These are phyloP conservation scores for Acipenser ruthenus DNA, from an alignment of 2,797 vertebrate species.

Conservation along the genomic window DNA sequence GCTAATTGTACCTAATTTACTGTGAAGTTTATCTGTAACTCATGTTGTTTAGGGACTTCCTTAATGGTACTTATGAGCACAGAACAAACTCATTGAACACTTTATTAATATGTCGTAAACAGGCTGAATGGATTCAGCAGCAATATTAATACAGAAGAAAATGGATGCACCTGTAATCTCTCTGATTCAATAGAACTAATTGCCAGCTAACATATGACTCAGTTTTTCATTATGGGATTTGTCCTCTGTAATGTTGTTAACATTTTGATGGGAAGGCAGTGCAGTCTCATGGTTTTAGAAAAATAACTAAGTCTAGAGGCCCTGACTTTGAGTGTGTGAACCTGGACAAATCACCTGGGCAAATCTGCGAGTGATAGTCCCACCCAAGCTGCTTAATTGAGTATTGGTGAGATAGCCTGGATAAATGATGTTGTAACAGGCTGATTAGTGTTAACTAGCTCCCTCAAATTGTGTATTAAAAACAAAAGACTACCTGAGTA, in stretches of 20 bases:
- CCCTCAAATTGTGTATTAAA: no score
- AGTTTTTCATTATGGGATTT: conserved; percentile 8
- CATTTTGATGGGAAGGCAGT: background rate
- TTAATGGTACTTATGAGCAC: conserved; percentile 39
- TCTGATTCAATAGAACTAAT: conserved; percentile 22
- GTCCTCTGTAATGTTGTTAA: conserved; percentile 11
- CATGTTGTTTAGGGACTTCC: conserved; percentile 44
- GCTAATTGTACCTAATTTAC: conserved; percentile 95
- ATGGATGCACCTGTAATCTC: conserved; percentile 11
- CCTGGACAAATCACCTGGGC: no score
- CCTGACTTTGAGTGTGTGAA: no score
- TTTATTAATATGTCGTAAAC: conserved; percentile 33
- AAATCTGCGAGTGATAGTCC: no score
- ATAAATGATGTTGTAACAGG: no score
- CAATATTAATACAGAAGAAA: conserved; percentile 10
- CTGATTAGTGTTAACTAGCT: no score
- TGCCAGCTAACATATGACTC: conserved; percentile 15
- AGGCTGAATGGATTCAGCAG: conserved; percentile 10
- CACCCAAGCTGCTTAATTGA: no score
- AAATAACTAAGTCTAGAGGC: no score
- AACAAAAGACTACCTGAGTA: no score
- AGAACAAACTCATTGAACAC: conserved; percentile 26
- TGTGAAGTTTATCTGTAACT: conserved; percentile 70
- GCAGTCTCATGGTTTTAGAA: background rate
- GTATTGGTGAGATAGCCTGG: no score